Evolutionary conservation across 2,888 invertebrate genomes (phyloP), one percentile per base, ranked within the genome.

Genomic region (Julus scanicus): DNA sequence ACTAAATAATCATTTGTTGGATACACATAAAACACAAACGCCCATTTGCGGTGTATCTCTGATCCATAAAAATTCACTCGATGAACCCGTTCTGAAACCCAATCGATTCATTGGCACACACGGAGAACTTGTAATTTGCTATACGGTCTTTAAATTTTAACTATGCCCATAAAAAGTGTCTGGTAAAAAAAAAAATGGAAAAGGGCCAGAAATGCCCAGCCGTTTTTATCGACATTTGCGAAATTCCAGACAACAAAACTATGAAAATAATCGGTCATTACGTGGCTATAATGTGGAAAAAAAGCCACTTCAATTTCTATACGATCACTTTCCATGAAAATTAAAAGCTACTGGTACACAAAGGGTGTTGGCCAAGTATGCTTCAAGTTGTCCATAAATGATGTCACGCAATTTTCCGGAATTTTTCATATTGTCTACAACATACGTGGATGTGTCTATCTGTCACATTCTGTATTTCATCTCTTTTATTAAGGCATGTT

Each of bases 1-100:
- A 84, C 17, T 17, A 84, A 84, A 84, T 20, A 84, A 84, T 84
- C 40, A 84, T 84, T 84, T 84, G 37, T 84, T 84, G 40, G 84
- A 57, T 57, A 15, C 57, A 57, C 57, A 57, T 57, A 57, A 57
- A 57, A 57, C 57, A 57, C 57, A 57, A 57, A 57, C 57, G 44
- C 44, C 44, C 44, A 44, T 44, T 44, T 44, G 44, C 44, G 57
- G 57, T n/a, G 57, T 57, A 57, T 57, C 17, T n/a, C n/a, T 57
- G 17, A 57, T 57, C 57, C 57, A 57, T 57, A 57, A 57, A 44
- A 57, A 57, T 57, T n/a, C 57, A 57, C 57, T n/a, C 57, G 57
- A 57, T 57, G 57, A 57, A 57, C 57, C 44, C 44, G 8, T 44
- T 44, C 6, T 8, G 29, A 44, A 44, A 44, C 44, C 44, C 15